Evolutionary conservation across 2,888 invertebrate genomes (phyloP), one percentile per base, ranked within the genome.

Genomic region (Linhomoeus sp.): DNA sequence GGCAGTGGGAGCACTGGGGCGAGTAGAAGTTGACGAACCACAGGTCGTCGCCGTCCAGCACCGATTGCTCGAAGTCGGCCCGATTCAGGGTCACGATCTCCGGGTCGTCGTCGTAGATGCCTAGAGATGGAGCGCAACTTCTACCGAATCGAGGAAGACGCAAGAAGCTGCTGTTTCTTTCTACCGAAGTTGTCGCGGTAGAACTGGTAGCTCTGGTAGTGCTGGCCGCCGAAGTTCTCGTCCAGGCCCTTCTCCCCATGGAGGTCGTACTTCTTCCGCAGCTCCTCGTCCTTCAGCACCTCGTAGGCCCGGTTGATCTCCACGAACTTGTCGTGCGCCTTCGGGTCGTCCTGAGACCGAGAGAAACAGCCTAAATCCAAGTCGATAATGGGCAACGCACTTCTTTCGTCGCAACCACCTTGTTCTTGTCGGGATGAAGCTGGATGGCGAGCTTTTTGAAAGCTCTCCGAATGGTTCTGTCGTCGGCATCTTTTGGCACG

Each of bases 21-120:
- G 83, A 83, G 67, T 85, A 86, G 65, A 80, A 85, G 67, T 85
- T 85, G 49, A 86, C 74, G 63, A 85, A 82, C 78, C 84, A 80
- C 29, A 78, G 73, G 51, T 78, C 79, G 45, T 75, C 75, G 33
- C 72, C 69, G 42, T 68, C 67, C 25, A 74, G 45, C n/a, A 79
- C 72, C 29, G 68, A 66, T 52, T 67, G 63, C 50, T 71, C 72
- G 72, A 80, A 86, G 60, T 77, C 80, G 49, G 75, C 72, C 56
- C 73, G 74, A 54, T 77, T 78, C 2, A 86, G 67, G 0, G 82
- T 82, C 25, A 80, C 76, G 50, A 86, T 79, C 66, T 78, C 75
- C 23, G 76, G 76, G 68, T 85, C 83, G 62, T 83, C 79, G 62
- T 83, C 81, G 66, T 85, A 86, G 51, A 86, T 75, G 48, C 72